Conservation (phyloP, 1,140 invertebrate species). For the Goniozus legneri region DNA sequence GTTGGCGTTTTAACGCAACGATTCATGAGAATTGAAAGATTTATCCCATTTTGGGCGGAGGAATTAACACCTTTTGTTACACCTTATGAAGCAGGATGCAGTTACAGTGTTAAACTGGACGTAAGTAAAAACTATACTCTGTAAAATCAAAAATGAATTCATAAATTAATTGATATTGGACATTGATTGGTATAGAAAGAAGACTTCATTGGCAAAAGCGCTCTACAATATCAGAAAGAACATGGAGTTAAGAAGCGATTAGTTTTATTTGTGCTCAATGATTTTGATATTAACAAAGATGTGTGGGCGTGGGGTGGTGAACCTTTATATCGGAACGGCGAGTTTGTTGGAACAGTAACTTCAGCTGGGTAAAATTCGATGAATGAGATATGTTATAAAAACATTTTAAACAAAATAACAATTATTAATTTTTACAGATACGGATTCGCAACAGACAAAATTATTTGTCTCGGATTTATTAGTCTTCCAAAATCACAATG, state of each 20-base stretch:
- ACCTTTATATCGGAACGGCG: slow-evolving; percentile 68
- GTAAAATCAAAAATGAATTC: not conserved
- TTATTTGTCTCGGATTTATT: slow-evolving; percentile 68
- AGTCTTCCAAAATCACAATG: slow-evolving; percentile 42
- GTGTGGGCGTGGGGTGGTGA: slow-evolving; percentile 82
- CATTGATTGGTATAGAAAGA: slow-evolving; percentile 52
- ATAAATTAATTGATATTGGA: slow-evolving; percentile 3
- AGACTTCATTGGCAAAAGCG: slow-evolving; percentile 72
- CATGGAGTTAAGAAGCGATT: slow-evolving; percentile 66
- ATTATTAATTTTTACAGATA: slow-evolving; percentile 53
- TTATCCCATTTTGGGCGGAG: slow-evolving; percentile 64
- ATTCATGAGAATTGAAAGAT: slow-evolving; percentile 65
- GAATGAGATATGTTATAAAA: too few relatives aligned
- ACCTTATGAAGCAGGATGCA: slow-evolving; percentile 73
- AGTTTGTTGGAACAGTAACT: slow-evolving; percentile 72
- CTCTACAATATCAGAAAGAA: slow-evolving; percentile 67
- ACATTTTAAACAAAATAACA: too few relatives aligned
- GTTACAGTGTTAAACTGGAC: slow-evolving; percentile 70
- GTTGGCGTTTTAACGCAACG: slow-evolving; percentile 74
- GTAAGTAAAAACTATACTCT: slow-evolving; percentile 25
- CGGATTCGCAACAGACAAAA: slow-evolving; percentile 62
- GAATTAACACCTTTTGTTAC: slow-evolving; percentile 74
- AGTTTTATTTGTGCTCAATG: slow-evolving; percentile 70
- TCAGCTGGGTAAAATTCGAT: slow-evolving; percentile 63
- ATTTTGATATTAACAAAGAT: slow-evolving; percentile 70